Conservation (phyloP, 2,113 vertebrate genomes). For the Podocnemis expansa region DNA sequence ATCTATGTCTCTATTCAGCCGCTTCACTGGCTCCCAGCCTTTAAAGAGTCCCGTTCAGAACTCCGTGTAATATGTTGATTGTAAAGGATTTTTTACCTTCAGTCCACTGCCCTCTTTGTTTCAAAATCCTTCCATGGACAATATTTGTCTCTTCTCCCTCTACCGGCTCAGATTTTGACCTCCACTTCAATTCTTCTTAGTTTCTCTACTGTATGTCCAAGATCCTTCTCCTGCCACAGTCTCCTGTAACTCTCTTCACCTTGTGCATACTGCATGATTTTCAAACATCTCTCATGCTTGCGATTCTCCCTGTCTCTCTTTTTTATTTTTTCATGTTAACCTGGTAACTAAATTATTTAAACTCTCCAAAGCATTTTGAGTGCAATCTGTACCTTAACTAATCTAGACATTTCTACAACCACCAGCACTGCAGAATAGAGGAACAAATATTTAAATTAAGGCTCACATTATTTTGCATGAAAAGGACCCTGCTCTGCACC, state of each 20-base stretch:
- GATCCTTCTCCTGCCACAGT: neutral
- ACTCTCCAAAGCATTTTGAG: neutral
- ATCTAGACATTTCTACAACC: neutral
- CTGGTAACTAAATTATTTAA: neutral
- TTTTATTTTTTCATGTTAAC: neutral
- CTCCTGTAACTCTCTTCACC: neutral
- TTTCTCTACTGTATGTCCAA: neutral
- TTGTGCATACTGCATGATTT: neutral
- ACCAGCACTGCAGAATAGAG: neutral
- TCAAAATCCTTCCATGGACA: rapidly evolving
- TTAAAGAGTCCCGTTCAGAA: neutral
- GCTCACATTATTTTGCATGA: neutral
- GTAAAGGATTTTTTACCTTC: too few species aligned
- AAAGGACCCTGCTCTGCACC: neutral
- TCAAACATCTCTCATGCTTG: neutral
- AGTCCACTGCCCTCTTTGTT: rapidly evolving
- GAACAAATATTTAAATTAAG: neutral
- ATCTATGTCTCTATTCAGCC: neutral
- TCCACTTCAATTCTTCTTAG: neutral
- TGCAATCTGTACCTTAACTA: neutral
- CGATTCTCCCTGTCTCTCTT: neutral
- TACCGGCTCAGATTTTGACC: neutral
- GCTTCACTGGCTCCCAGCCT: neutral
- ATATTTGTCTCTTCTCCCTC: rapidly evolving
- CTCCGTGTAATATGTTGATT: too few species aligned